Evolutionary conservation across 2,797 vertebrate species (phyloP), one percentile per base, ranked within the genome.

Genomic region (Octomys mimax): DNA sequence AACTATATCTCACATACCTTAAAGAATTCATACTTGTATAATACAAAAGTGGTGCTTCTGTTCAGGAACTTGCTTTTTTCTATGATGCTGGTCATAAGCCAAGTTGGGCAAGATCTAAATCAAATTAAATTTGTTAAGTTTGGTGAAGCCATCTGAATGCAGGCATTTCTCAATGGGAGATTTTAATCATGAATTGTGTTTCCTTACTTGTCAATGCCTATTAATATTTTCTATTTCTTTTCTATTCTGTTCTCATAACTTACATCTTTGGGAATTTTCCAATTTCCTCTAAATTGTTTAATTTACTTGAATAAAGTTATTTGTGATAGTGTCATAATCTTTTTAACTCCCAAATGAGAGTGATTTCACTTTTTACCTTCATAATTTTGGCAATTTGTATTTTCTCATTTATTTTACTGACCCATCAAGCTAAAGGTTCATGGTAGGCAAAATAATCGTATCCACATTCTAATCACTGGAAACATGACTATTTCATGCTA

Each of bases 331-430:
- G 14, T 31, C 49, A 46, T 75, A 81, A 31, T 82, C 14, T 5
- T 91, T 75, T 91, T 77, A 52, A 54, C 46, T 87, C 77, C 52
- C 93, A 6, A 70, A 33, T 42, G 42, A 8, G 64, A 24, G 22
- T 78, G 6, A 71, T 83, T 94, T 95, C 6, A 77, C 33, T 10
- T 83, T 26, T 91, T 57, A 79, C 78, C 71, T 79, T 84, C 33
- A 57, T n/a, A 78, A 73, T 36, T 49, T 84, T 71, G 5, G 7
- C 54, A 84, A 78, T 66, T 85, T 84, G 11, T 52, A 24, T 66
- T 91, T 94, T 73, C 66, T 57, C 54, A 31, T 46, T 79, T 49
- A 79, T 71, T 94, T 64, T 89, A 68, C 85, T 66, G 42, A 71
- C 83, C 42, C 52, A 49, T 84, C 84, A 92, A 80, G 31, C 39